Percentiles rank a stretch among this genome's conserved stretches.
Evolutionary conservation across 1,140 invertebrate species (phyloP).

Genomic region (Scaptomyza hsui): DNA sequence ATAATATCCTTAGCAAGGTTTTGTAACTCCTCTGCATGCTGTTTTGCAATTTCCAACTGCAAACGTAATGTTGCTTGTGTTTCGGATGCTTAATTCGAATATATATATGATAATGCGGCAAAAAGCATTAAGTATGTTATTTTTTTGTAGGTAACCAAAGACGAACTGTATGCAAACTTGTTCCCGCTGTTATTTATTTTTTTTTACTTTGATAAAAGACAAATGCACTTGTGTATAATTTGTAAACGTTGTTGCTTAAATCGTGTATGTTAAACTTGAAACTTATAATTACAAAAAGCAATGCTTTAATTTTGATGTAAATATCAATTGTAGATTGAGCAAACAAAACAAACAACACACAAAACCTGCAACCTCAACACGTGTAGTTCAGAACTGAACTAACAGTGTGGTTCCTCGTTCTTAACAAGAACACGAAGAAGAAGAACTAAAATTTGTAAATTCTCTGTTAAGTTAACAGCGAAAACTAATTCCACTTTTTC

Average conservation of each 20-base stretch:
- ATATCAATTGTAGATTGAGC: constrained; percentile 38
- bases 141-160: neutral
- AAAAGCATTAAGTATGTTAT: neutral
- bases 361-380: constrained; percentile 26
- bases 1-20: constrained; percentile 27
- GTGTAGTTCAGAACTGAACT: constrained; percentile 35
- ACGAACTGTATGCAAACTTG: neutral
- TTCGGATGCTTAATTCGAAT: neutral
- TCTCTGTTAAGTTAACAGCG: constrained; percentile 14
- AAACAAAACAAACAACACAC: constrained; percentile 32
- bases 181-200: neutral
- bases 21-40: constrained; percentile 9
- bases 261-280: constrained; percentile 17
- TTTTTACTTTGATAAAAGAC: neutral
- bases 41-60: constrained; percentile 4
- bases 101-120: neutral
- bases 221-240: constrained; percentile 19
- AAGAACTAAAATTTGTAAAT: neutral
- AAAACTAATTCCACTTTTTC: neutral
- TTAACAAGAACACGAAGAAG: neutral
- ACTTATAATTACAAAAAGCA: constrained; percentile 23
- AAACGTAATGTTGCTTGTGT: neutral
- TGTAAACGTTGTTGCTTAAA: constrained; percentile 18
- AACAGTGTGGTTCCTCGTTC: constrained; percentile 2
- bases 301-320: constrained; percentile 42